phyloP scores from a whole-genome alignment of 2,888 invertebrate species.

The Lycocerus yunnanus region DNA sequence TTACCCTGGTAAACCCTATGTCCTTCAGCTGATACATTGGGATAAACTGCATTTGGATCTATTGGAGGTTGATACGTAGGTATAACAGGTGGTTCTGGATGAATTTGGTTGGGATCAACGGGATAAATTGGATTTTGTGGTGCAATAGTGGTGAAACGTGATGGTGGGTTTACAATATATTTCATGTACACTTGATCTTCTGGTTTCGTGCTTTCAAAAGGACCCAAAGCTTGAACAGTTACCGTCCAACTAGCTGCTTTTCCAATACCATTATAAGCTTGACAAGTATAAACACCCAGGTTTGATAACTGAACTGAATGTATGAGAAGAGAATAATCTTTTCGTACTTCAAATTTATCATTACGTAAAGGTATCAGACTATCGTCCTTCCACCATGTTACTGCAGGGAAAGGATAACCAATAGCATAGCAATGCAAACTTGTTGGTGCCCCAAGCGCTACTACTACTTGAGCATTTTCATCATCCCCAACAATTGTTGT shows the following conservation, averaged over 20 bases:
- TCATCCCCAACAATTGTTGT: conserved; percentile 72
- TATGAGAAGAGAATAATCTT: conserved; percentile 77
- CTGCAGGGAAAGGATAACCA: conserved; percentile 78
- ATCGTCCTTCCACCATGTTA: conserved; percentile 84
- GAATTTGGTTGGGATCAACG: conserved; percentile 33
- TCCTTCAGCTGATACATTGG: conserved; percentile 13
- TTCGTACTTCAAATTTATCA: conserved; percentile 70
- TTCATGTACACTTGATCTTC: conserved; percentile 64
- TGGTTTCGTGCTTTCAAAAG: conserved; percentile 63
- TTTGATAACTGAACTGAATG: conserved; percentile 70
- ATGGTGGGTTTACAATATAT: conserved; percentile 63
- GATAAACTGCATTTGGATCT: conserved; percentile 8
- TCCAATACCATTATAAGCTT: conserved; percentile 80
- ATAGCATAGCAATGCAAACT: conserved; percentile 79
- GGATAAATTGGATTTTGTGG: conserved; percentile 39
- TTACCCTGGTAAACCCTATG: conserved; percentile 23
- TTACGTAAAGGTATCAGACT: conserved; percentile 75
- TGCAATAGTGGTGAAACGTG: conserved; percentile 45
- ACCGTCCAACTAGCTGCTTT: conserved; percentile 79
- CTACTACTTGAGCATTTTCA: conserved; percentile 64
- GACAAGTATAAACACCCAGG: conserved; percentile 86
- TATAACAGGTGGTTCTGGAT: conserved; percentile 36
- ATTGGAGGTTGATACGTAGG: conserved; percentile 41
- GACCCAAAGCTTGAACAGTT: conserved; percentile 72
- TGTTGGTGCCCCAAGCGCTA: conserved; percentile 72